phyloP scores from a whole-genome alignment of 2,113 vertebrate species.

The Daubentonia madagascariensis region DNA sequence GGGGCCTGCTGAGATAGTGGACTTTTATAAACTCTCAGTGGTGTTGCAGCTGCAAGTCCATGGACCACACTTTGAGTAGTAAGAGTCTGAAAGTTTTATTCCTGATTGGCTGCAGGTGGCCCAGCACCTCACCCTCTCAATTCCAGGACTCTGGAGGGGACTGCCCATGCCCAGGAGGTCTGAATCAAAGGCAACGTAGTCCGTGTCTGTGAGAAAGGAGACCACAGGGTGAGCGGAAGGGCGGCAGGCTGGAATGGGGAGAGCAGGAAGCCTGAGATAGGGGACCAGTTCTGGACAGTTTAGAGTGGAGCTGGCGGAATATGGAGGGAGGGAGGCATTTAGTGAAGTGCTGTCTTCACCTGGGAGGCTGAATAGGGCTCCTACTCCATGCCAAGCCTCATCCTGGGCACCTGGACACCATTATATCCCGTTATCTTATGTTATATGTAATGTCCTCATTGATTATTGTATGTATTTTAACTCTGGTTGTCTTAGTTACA shows the following conservation, averaged over 20 bases:
- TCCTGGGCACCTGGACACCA: neutral
- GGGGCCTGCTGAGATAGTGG: neutral
- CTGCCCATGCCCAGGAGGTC: neutral
- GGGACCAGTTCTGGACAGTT: neutral
- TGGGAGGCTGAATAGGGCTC: neutral
- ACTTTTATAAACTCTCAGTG: neutral
- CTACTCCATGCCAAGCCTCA: neutral
- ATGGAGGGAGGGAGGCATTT: neutral
- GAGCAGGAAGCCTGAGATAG: neutral
- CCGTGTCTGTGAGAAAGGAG: neutral
- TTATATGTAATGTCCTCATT: neutral
- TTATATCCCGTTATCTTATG: neutral
- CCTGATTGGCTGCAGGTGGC: neutral
- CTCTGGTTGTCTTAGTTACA: slow-evolving; percentile 3
- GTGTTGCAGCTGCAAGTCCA: neutral
- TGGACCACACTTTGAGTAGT: neutral
- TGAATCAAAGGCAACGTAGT: neutral
- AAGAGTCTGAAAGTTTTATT: neutral
- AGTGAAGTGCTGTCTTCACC: neutral
- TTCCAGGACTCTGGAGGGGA: neutral
- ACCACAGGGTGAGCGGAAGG: neutral
- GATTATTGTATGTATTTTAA: neutral
- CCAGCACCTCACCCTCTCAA: neutral
- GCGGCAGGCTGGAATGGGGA: neutral
- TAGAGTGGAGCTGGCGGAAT: neutral